Conservation (phyloP, 2,113 vertebrate species). For the Chaetorhynchus papuensis region DNA sequence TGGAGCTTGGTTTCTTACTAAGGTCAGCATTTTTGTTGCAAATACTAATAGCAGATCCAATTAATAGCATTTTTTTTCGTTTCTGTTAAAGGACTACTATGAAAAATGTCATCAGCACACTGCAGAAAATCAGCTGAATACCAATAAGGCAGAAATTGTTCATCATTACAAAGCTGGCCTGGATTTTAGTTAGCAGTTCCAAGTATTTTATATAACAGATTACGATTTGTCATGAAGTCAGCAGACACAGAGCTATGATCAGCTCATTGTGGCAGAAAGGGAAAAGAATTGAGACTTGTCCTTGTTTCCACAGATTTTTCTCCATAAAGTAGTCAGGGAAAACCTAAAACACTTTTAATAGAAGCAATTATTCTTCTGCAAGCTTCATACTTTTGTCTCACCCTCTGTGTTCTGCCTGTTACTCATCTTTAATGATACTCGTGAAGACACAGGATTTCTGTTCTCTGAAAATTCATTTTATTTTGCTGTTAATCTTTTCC, state of each 20-base stretch:
- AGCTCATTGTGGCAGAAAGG: neutral
- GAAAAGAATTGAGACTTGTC: neutral
- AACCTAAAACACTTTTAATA: constrained; percentile 35
- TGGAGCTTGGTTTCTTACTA: neutral
- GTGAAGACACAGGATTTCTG: neutral
- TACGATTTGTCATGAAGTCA: constrained; percentile 29
- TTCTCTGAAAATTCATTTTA: neutral
- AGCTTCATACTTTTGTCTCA: constrained; percentile 8
- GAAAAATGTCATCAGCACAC: neutral
- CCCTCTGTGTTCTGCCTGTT: constrained; percentile 3
- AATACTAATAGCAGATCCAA: neutral
- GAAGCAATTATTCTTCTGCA: constrained; percentile 16
- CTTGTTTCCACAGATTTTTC: constrained; percentile 45
- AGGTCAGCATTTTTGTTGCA: neutral
- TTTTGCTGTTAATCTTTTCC: neutral
- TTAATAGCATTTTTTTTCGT: neutral
- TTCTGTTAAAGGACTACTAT: neutral
- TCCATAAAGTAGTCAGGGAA: constrained; percentile 31
- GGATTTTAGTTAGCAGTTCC: constrained; percentile 14
- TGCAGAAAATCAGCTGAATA: constrained; percentile 23
- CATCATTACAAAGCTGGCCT: constrained; percentile 29
- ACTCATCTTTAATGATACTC: neutral
- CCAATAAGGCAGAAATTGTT: constrained; percentile 28
- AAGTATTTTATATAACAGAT: constrained; percentile 30
- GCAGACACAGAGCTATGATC: neutral